Conservation (phyloP, 2,888 invertebrate genomes). For the Gastracanthus pulcherrimus region DNA sequence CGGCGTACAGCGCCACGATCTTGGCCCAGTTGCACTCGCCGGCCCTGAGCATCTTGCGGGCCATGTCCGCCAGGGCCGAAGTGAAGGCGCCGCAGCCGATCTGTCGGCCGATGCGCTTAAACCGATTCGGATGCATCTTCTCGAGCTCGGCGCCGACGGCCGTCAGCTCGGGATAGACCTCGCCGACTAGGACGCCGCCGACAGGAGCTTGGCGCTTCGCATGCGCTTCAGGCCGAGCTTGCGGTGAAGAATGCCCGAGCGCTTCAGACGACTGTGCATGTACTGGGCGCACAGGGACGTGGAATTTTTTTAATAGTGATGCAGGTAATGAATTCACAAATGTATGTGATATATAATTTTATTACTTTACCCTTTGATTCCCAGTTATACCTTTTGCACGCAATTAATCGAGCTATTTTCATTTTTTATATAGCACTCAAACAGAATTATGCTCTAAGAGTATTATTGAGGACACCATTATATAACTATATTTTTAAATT, state of each 20-base stretch:
- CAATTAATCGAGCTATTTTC: too few species aligned
- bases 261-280: slow-evolving; percentile 85
- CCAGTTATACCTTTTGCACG: too few species aligned
- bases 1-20: slow-evolving; percentile 86
- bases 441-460: too few species aligned
- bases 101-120: slow-evolving; percentile 86
- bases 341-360: too few species aligned
- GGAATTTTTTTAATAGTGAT: too few species aligned
- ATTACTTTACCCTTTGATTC: too few species aligned
- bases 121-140: slow-evolving; percentile 87
- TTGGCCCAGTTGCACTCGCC: slow-evolving; percentile 86
- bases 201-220: slow-evolving; percentile 80
- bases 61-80: slow-evolving; percentile 79
- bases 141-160: slow-evolving; percentile 86
- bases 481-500: too few species aligned
- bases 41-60: slow-evolving; percentile 78
- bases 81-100: slow-evolving; percentile 80
- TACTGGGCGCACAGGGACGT: slow-evolving; percentile 88
- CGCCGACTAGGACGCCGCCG: slow-evolving; percentile 80
- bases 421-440: too few species aligned
- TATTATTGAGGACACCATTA: too few species aligned
- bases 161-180: slow-evolving; percentile 83
- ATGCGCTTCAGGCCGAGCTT: slow-evolving; percentile 85
- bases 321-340: too few species aligned
- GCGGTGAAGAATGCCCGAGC: slow-evolving; percentile 86